Evolutionary conservation across 2,113 vertebrate genomes (phyloP).

Genomic region (Lepus americanus): DNA sequence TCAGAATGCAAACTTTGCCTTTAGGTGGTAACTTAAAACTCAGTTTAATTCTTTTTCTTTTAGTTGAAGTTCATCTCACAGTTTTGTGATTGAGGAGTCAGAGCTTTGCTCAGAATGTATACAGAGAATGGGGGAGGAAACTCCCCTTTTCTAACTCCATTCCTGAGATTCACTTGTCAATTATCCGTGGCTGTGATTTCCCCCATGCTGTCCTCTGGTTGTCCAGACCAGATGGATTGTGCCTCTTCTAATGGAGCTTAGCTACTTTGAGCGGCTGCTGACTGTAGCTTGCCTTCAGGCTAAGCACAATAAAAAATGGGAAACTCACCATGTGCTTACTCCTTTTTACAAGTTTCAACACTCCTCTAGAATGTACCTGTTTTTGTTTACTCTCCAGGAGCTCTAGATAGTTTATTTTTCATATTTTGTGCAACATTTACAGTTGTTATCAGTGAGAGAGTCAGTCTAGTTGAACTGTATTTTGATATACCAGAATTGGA

Average conservation of each 20-base stretch:
- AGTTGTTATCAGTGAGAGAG: background rate
- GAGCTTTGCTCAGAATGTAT: background rate
- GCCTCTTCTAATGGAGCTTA: conserved; percentile 1
- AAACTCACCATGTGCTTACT: background rate
- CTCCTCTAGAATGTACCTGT: background rate
- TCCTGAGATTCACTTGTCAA: background rate
- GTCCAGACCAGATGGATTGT: background rate
- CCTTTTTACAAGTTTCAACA: background rate
- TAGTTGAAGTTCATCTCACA: background rate
- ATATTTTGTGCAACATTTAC: conserved; percentile 14
- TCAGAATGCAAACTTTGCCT: background rate
- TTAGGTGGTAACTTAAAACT: background rate
- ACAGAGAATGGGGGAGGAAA: background rate
- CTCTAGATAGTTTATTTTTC: background rate
- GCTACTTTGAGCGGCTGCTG: background rate
- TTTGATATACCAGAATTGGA: background rate
- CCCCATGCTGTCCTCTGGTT: background rate
- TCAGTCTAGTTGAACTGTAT: background rate
- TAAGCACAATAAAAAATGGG: background rate
- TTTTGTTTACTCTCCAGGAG: background rate
- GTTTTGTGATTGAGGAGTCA: background rate
- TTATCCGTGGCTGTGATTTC: background rate
- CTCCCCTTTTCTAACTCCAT: background rate
- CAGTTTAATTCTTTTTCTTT: background rate
- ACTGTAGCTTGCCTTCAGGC: background rate